phyloP scores from a whole-genome alignment of 2,888 invertebrate genomes.

The Nycteola revayana region DNA sequence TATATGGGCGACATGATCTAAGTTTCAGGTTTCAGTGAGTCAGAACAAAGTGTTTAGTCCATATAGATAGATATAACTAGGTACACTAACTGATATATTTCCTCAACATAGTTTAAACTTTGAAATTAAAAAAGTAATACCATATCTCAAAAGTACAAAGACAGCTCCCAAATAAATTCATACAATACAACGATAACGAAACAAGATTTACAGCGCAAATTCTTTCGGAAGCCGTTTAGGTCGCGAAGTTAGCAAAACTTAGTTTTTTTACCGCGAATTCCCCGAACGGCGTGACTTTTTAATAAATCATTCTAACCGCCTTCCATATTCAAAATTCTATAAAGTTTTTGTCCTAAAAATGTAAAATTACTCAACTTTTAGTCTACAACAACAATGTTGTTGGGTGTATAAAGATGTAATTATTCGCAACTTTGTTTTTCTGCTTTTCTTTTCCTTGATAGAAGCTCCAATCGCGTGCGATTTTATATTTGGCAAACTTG shows the following conservation, averaged over 20 bases:
- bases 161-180: constrained; percentile 16
- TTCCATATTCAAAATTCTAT: constrained; percentile 31
- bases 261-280: constrained; percentile 23
- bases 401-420: constrained; percentile 12
- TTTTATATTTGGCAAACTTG: constrained; percentile 10
- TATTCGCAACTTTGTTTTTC: constrained; percentile 17
- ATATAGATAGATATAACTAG: too few relatives aligned
- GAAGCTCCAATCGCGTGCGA: constrained; percentile 14
- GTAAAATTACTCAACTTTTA: constrained; percentile 30
- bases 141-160: too few relatives aligned
- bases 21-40: too few relatives aligned
- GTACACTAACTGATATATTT: too few relatives aligned
- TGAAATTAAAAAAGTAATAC: too few relatives aligned
- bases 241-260: constrained; percentile 24
- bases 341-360: constrained; percentile 20
- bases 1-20: too few relatives aligned
- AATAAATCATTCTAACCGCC: constrained; percentile 31
- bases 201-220: constrained; percentile 27
- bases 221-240: constrained; percentile 28
- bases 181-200: constrained; percentile 19
- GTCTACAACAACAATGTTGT: constrained; percentile 21
- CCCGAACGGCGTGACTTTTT: constrained; percentile 21
- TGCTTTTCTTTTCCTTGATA: neutral
- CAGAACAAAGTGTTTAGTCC: too few relatives aligned
- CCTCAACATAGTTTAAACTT: too few relatives aligned